Conservation (phyloP, 2,888 invertebrate species). For the Nymphalis urticae region DNA sequence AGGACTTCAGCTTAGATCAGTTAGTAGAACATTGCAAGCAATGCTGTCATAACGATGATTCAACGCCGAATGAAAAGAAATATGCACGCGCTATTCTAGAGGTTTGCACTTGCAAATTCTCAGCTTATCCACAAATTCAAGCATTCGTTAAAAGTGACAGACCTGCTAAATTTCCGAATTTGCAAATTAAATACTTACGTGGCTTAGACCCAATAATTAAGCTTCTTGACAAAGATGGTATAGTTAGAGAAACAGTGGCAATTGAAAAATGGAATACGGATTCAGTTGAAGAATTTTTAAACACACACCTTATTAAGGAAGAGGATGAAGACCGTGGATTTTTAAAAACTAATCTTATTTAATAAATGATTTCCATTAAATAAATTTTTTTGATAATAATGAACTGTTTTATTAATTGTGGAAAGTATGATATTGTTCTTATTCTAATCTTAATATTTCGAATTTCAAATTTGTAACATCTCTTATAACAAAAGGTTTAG, state of each 20-base stretch:
- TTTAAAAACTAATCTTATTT: conserved; percentile 83
- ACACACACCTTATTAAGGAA: conserved; percentile 88
- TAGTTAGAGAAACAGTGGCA: conserved; percentile 93
- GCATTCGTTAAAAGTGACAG: conserved; percentile 98
- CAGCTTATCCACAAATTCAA: conserved; percentile 98
- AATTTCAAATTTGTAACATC: no score
- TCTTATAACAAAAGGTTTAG: neutral
- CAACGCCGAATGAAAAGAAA: conserved; percentile 84
- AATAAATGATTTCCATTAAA: conserved; percentile 1
- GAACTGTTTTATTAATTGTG: conserved; percentile 2
- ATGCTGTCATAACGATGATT: conserved; percentile 90
- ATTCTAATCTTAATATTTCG: no score
- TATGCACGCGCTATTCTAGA: conserved; percentile 96
- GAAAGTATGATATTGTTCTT: neutral
- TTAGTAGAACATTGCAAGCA: conserved; percentile 87
- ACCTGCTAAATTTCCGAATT: conserved; percentile 93
- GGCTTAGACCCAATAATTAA: conserved; percentile 97
- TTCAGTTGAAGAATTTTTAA: conserved; percentile 97
- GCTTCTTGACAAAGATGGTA: conserved; percentile 91
- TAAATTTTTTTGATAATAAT: conserved; percentile 12
- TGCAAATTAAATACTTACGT: conserved; percentile 95
- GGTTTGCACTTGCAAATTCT: conserved; percentile 99
- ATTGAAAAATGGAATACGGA: conserved; percentile 99
- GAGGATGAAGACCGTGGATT: conserved; percentile 80
- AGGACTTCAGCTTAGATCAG: conserved; percentile 86